Evolutionary conservation across 2,888 invertebrate genomes (phyloP).

Genomic region (Bursaphelenchus okinawaensis): DNA sequence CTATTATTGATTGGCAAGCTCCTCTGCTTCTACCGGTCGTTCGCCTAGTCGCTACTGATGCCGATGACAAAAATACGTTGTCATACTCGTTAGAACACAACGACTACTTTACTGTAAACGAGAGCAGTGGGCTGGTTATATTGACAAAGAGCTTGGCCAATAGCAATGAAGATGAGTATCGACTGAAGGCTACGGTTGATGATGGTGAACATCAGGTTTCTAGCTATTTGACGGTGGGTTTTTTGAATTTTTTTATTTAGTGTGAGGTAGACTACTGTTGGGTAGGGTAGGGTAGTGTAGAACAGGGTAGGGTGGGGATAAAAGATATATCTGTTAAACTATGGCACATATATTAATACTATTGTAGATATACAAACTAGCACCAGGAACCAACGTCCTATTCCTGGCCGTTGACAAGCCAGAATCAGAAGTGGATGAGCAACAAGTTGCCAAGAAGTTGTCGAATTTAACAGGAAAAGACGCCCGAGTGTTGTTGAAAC

Average conservation of each 20-base stretch:
- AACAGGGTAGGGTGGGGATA: too few species aligned
- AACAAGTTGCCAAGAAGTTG: constrained; percentile 28
- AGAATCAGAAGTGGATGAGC: constrained; percentile 35
- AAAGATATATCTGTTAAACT: too few species aligned
- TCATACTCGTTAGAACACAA: constrained; percentile 27
- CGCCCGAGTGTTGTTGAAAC: constrained; percentile 40
- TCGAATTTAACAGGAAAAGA: constrained; percentile 34
- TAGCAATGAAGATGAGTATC: constrained; percentile 27
- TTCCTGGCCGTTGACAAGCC: constrained; percentile 37
- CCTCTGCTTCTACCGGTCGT: constrained; percentile 27
- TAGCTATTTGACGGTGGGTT: constrained; percentile 35
- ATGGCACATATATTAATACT: too few species aligned
- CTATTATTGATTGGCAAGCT: constrained; percentile 44
- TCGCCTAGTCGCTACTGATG: constrained; percentile 39
- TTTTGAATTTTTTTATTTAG: background rate
- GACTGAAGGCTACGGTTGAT: constrained; percentile 34
- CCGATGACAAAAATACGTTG: constrained; percentile 35
- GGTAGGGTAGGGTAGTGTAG: too few species aligned
- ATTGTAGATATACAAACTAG: constrained; percentile 38
- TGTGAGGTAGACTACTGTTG: too few species aligned
- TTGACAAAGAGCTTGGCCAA: constrained; percentile 26
- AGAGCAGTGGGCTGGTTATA: constrained; percentile 34
- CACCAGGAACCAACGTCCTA: constrained; percentile 44
- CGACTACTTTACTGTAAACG: constrained; percentile 40
- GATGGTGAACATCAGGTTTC: constrained; percentile 38